Conservation (phyloP, 1,140 invertebrate genomes). For the Drosophila auraria region DNA sequence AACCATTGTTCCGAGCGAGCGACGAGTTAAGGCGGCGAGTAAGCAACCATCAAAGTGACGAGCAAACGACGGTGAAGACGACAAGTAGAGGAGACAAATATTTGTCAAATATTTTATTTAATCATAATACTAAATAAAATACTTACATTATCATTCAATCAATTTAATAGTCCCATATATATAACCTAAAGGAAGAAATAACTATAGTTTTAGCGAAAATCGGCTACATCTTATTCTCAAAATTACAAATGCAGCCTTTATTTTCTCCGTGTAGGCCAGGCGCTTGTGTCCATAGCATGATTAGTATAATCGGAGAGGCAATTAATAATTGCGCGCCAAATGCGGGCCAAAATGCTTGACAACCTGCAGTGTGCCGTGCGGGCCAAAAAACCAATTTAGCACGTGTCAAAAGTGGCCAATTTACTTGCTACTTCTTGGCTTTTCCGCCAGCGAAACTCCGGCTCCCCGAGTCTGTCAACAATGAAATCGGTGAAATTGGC, state of each 20-base stretch:
- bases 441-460: conserved; percentile 5
- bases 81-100: no score
- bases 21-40: no score
- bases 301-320: conserved; percentile 46
- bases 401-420: conserved; percentile 75
- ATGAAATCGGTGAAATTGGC: conserved; percentile 79
- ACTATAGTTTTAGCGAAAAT: no score
- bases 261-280: neutral
- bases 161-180: no score
- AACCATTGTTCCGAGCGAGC: no score
- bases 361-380: conserved; percentile 31
- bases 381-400: conserved; percentile 61
- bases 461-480: conserved; percentile 57
- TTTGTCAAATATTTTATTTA: no score
- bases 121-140: no score
- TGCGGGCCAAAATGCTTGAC: conserved; percentile 39
- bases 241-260: neutral
- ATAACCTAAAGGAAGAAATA: no score
- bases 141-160: no score
- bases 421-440: conserved; percentile 59
- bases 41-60: no score
- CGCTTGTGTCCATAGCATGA: conserved; percentile 16
- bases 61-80: no score
- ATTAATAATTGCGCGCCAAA: conserved; percentile 41
- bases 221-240: no score